These are phyloP conservation scores for Phocoena sinus DNA, from an alignment of 2,113 vertebrate species.

Conservation along the genomic window DNA sequence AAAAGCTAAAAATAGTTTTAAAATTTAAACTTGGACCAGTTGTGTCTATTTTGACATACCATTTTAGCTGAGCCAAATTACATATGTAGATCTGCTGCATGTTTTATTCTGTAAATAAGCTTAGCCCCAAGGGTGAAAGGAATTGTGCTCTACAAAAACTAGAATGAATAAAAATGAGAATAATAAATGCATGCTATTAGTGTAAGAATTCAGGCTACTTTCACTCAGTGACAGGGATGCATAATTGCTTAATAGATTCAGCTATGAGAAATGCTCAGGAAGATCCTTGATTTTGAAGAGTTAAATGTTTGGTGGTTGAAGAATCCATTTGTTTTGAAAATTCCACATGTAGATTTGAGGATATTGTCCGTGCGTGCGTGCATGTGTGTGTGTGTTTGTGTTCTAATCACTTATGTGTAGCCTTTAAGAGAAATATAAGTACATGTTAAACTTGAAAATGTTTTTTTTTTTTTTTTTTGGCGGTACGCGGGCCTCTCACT, in stretches of 20 bases:
- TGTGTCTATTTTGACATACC: neutral
- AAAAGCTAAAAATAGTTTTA: neutral
- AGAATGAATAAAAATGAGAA: conserved; percentile 53
- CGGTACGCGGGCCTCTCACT: too few species aligned
- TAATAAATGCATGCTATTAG: conserved; percentile 28
- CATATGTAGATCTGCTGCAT: neutral
- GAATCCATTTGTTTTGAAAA: conserved; percentile 21
- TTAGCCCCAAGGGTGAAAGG: conserved; percentile 33
- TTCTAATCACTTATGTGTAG: neutral
- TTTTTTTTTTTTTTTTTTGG: neutral
- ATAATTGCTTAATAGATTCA: conserved; percentile 36
- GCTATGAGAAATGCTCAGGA: neutral
- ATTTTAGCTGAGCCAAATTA: neutral
- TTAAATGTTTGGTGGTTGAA: conserved; percentile 25
- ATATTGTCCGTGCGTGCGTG: too few species aligned
- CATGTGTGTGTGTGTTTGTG: neutral
- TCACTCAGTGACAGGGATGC: neutral
- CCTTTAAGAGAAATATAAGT: neutral
- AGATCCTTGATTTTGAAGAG: conserved; percentile 14
- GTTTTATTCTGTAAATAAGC: conserved; percentile 23
- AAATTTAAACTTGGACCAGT: neutral
- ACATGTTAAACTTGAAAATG: neutral
- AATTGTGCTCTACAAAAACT: conserved; percentile 32
- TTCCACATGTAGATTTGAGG: conserved; percentile 2
- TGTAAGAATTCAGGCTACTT: conserved; percentile 6